Conservation (phyloP, 2,113 vertebrate species). For the Rhipidura dahli region DNA sequence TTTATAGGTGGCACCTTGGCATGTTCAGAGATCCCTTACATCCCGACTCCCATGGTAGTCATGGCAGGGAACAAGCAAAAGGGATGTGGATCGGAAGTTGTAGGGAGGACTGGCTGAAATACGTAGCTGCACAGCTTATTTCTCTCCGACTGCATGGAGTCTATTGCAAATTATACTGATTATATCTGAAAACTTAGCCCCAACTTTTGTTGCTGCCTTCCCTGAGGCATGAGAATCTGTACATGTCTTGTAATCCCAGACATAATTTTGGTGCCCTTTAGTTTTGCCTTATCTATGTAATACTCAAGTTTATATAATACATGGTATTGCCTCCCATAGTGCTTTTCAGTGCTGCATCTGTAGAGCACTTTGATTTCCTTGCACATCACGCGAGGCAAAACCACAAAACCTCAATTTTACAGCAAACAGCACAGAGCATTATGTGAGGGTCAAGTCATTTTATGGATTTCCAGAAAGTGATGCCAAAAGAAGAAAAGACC, state of each 20-base stretch:
- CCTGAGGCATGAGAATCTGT: background rate
- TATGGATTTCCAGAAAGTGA: background rate
- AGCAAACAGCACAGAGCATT: background rate
- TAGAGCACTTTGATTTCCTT: background rate
- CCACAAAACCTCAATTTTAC: background rate
- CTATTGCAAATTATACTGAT: background rate
- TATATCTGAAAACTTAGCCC: background rate
- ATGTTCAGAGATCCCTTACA: accelerated
- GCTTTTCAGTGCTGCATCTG: background rate
- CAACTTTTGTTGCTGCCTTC: background rate
- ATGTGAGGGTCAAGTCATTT: background rate
- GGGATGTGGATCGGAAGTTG: background rate
- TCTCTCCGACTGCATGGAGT: background rate
- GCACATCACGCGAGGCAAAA: background rate
- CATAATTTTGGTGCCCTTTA: background rate
- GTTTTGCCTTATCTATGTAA: background rate
- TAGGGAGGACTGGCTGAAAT: background rate
- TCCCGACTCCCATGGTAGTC: background rate
- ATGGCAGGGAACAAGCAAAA: background rate
- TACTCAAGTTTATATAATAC: background rate
- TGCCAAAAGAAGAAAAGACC: background rate
- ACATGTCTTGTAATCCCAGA: background rate
- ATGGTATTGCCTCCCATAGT: background rate
- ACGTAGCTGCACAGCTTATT: accelerated
- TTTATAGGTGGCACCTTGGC: background rate